phyloP scores from a whole-genome alignment of 2,888 invertebrate species.

The Vanessa cardui region DNA sequence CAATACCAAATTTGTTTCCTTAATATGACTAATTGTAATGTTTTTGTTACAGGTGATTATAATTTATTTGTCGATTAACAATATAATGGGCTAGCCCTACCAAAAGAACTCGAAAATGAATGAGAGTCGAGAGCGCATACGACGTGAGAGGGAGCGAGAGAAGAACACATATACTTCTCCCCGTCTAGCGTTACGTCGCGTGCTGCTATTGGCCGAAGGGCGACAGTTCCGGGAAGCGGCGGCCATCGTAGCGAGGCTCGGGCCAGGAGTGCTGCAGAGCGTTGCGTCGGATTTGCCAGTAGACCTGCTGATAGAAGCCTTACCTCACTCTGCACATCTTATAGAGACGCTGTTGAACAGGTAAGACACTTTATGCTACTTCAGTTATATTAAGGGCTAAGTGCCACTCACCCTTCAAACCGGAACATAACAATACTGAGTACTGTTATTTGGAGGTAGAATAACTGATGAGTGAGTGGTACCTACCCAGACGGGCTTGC shows the following conservation, averaged over 20 bases:
- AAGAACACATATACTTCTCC: slow-evolving; percentile 85
- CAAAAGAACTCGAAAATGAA: slow-evolving; percentile 77
- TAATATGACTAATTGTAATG: background rate
- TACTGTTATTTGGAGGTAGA: no score
- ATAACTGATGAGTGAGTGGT: no score
- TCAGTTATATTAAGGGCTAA: no score
- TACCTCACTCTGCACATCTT: slow-evolving; percentile 93
- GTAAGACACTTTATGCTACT: slow-evolving; percentile 61
- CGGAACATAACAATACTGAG: no score
- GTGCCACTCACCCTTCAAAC: no score
- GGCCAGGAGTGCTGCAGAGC: slow-evolving; percentile 89
- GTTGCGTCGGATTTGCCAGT: slow-evolving; percentile 91
- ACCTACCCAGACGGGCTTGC: no score
- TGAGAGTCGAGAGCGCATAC: slow-evolving; percentile 88
- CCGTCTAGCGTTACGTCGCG: slow-evolving; percentile 85
- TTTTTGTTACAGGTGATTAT: slow-evolving; percentile 19
- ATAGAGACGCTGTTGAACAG: slow-evolving; percentile 91
- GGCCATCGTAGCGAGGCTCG: slow-evolving; percentile 90
- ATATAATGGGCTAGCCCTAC: slow-evolving; percentile 67
- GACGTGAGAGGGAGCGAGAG: slow-evolving; percentile 84
- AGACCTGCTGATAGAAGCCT: slow-evolving; percentile 93
- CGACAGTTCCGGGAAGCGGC: slow-evolving; percentile 96
- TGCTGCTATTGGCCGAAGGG: slow-evolving; percentile 93
- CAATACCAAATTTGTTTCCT: no score
- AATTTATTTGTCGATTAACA: slow-evolving; percentile 1